Base-by-base conservation (phyloP, 64 coral and sea anemone species). In the Montipora foliosa region DNA sequence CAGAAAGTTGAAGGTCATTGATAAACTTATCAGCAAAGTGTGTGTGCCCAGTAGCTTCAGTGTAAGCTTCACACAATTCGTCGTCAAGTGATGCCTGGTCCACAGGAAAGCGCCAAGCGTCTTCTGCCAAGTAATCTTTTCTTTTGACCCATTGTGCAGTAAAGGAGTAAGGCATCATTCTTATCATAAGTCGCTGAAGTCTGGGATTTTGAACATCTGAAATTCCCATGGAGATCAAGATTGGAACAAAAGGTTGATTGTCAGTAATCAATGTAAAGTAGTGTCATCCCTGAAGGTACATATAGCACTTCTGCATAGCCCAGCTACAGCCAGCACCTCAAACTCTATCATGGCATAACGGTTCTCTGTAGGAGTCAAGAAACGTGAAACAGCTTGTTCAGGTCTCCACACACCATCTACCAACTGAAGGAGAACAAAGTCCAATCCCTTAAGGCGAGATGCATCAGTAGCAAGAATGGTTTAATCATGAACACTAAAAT, bases 71-170 rank as follows among this genome's bases (percentile, higher is more conserved):
- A 37, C 37, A 37, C 37, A 37, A 37, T 37, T 37, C 37, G 37
- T 37, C 37, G 37, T 37, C 37, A 37, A 37, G 37, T 37, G 37
- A 37, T 37, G 37, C 0, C 68, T 87, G n/a, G 16, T 87, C 58
- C 48, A 87, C 83, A 87, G 83, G 83, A 87, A 87, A 87, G 68
- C 83, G 64, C 67, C 60, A 87, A n/a, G 83, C 83, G 22, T 87
- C 60, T 87, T 59, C 2, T 11, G 57, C 21, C 19, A 87, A 49
- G 0, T 87, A 64, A 87, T 87, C 83, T 69, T 87, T 87, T 66
- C 60, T 37, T 49, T 87, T 87, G 8, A 87, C 83, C 83, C 83
- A 87, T 87, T 87, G 58, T 44, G 83, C 68, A 14, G 4, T 84
- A 21, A 84, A 84, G 49, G 81, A 22, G 81, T 53, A 84, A 19